Evolutionary conservation across 2,888 invertebrate genomes (phyloP).

Genomic region (Zygaena filipendulae): DNA sequence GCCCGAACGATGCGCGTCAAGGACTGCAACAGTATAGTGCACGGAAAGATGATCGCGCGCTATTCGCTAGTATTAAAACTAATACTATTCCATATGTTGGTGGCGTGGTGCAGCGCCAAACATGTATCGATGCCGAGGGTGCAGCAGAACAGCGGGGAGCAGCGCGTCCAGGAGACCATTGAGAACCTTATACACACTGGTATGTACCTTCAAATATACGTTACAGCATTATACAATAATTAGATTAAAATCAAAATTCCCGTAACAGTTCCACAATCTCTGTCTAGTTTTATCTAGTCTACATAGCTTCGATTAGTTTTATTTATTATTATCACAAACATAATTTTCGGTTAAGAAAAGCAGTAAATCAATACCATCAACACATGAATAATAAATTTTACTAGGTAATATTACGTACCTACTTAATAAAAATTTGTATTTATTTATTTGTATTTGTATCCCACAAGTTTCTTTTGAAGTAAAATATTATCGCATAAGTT

Average conservation of each 20-base stretch:
- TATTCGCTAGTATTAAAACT: slow-evolving; percentile 54
- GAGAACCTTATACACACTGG: slow-evolving; percentile 52
- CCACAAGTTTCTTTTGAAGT: too few relatives aligned
- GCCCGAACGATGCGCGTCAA: slow-evolving; percentile 42
- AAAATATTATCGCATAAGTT: too few relatives aligned
- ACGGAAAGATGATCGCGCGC: slow-evolving; percentile 52
- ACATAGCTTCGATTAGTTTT: too few relatives aligned
- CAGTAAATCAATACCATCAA: too few relatives aligned
- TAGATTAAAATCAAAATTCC: slow-evolving; percentile 13
- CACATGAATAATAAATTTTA: too few relatives aligned
- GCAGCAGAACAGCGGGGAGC: slow-evolving; percentile 24
- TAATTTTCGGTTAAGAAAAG: too few relatives aligned
- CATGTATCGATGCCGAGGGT: slow-evolving; percentile 35
- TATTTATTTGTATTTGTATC: too few relatives aligned
- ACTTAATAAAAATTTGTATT: too few relatives aligned
- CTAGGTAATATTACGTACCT: too few relatives aligned
- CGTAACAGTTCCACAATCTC: slow-evolving; percentile 20
- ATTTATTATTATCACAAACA: too few relatives aligned
- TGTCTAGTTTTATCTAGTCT: slow-evolving; percentile 22
- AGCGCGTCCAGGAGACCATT: slow-evolving; percentile 46
- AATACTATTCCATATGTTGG: slow-evolving; percentile 51
- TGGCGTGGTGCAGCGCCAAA: slow-evolving; percentile 51
- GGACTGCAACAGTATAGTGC: slow-evolving; percentile 38
- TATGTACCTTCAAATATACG: slow-evolving; percentile 14
- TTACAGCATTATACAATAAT: neutral